These are phyloP conservation scores for Leptopilina syphax DNA, from an alignment of 2,888 invertebrate genomes.

Conservation along the genomic window DNA sequence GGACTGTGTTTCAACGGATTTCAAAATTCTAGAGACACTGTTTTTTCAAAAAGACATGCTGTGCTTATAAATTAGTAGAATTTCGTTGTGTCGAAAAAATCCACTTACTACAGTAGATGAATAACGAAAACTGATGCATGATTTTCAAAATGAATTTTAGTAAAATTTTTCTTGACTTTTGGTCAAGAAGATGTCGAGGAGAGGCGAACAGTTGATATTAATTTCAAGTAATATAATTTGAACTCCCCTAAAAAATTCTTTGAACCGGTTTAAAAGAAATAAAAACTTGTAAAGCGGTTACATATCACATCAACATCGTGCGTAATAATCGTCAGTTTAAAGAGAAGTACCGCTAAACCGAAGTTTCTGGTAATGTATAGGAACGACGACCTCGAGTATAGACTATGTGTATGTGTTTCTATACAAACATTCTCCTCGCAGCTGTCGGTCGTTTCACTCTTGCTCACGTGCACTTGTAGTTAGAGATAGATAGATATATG, in stretches of 20 bases:
- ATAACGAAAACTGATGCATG: too few species aligned
- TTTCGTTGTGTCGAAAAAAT: too few species aligned
- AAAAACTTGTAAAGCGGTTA: conserved; percentile 23
- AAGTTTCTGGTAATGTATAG: conserved; percentile 42
- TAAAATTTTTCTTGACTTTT: too few species aligned
- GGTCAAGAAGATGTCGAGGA: too few species aligned
- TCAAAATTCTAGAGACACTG: too few species aligned
- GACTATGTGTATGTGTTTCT: not conserved
- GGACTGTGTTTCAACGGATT: too few species aligned
- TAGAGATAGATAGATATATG: too few species aligned
- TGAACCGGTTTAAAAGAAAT: conserved; percentile 12
- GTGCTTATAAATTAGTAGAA: too few species aligned
- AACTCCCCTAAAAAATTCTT: not conserved
- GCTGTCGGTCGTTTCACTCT: conserved; percentile 48
- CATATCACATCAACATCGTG: conserved; percentile 22
- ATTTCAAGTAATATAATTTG: not conserved
- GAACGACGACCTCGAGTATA: conserved; percentile 48
- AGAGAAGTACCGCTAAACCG: conserved; percentile 50
- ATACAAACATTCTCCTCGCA: conserved; percentile 38
- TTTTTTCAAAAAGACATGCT: too few species aligned
- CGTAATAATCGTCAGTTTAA: conserved; percentile 42
- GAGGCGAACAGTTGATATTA: too few species aligned
- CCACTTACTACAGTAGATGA: too few species aligned
- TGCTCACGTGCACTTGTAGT: conserved; percentile 42
- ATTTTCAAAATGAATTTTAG: too few species aligned